Base-by-base conservation (phyloP, 2,113 vertebrate species). In the Heptranchias perlo region DNA sequence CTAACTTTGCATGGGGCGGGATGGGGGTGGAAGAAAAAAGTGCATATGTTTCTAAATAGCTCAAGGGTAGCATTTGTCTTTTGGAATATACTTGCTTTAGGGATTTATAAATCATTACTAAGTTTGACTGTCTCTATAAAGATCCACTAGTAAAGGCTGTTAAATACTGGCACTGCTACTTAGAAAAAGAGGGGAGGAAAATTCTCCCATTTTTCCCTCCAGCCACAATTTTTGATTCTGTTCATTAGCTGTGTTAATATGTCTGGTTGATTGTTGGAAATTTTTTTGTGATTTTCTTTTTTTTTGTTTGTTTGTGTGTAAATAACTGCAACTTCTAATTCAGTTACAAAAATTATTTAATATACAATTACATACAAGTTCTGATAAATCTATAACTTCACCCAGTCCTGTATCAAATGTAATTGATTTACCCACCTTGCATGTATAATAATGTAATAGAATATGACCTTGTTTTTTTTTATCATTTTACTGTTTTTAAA, bases 401-500 rank as follows among this genome's bases (percentile, higher is more conserved):
- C 44, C 4, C 65, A 69, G 94, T 67, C 31, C 47, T 95, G 64
- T 52, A 52, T 69, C 44, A 69, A 31, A 28, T 69, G 47, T 69
- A 95, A 69, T 47, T 47, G 64, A 69, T 69, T 49, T 52, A 31
- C 47, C 21, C 44, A 67, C 64, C 39, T 7, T 95, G 93, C 61
- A 93, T 93, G 91, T 95, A 69, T 25, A 95, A 49, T 21, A 65
- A 65, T 64, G 39, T 95, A 95, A 69, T 95, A 31, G 94, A 64
- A 94, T 95, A 52, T 69, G 28, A 95, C 47, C 87, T 16, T 47
- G 35, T 52, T 28, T 47, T 69, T n/a, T 69, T 67, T 69, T 95
- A 95, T 95, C 47, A 69, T 35, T 95, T 95, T 95, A 44, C 47
- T 95, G 94, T 49, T 69, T 69, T 73, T 95, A 65, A 95, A 69